Percentiles rank a stretch among this genome's conserved stretches.
phyloP scores from a whole-genome alignment of 2,797 vertebrate species.

The Neopelma chrysocephalum region DNA sequence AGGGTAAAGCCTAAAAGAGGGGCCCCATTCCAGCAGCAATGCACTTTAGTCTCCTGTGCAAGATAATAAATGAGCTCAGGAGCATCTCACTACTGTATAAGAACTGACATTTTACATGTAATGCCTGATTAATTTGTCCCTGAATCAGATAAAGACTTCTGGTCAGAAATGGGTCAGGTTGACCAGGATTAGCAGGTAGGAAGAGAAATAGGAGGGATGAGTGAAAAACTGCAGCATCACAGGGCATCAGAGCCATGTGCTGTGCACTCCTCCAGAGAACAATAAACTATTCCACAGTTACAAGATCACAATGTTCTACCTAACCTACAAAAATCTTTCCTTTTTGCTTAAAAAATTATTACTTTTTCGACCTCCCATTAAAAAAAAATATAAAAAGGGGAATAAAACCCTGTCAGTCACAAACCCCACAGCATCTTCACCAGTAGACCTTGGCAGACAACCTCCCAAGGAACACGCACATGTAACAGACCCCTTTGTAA shows the following conservation, averaged over 20 bases:
- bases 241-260: neutral
- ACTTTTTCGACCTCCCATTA: neutral
- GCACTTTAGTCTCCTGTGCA: neutral
- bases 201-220: neutral
- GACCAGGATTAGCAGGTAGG: neutral
- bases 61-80: neutral
- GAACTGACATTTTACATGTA: neutral
- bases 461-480: rapidly evolving
- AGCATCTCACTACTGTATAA: neutral
- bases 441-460: neutral
- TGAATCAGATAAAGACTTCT: neutral
- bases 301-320: neutral
- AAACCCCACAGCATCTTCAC: neutral
- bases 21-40: neutral
- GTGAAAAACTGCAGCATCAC: neutral
- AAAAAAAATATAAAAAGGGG: neutral
- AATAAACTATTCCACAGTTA: neutral
- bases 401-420: neutral
- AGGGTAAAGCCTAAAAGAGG: neutral
- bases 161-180: neutral
- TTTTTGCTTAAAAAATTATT: neutral
- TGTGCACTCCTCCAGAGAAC: neutral
- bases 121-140: neutral
- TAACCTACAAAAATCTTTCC: neutral
- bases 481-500: neutral